Evolutionary conservation across 2,797 vertebrate species (phyloP), one percentile per base, ranked within the genome.

Genomic region (Microtus agrestis): DNA sequence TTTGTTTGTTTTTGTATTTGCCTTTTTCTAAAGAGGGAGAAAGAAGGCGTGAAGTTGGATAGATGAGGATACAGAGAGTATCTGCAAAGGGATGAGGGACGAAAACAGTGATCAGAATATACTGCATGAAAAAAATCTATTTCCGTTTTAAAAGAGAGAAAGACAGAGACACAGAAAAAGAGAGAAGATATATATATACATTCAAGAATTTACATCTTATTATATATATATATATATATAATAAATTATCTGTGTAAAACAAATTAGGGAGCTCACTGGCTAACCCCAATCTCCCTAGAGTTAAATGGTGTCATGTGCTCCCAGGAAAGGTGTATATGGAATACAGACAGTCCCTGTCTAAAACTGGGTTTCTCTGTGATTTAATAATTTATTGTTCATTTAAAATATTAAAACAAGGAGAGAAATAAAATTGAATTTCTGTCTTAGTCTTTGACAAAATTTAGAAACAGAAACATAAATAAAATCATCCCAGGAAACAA

Each of bases 341-440:
- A 94, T 43, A 93, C 6, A 67, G 2, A 80, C 9, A 63, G 71
- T 43, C 51, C 31, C 27, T 85, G 3, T 51, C 56, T 84, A 87
- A 87, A 97, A 59, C 63, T 76, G 90, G 31, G 37, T 8, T 95
- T 93, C 37, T 91, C 56, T 95, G 77, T 59, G n/a, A 89, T 56
- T 91, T 91, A 94, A 85, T 93, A 25, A 91, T 73, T 94, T 94
- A 73, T 37, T 91, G 86, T n/a, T 92, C 51, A 95, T 40, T 95
- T 79, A 96, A 96, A 93, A 92, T 88, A 90, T 15, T 85, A 96
- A 74, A 54, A 89, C 7, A 87, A 89, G 6, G 5, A n/a, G 48
- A 51, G 7, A 96, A 92, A 84, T 43, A 69, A 92, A 91, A 95
- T 91, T 12, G 73, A 34, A 85, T 73, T 69, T 91, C 13, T 91